These are phyloP conservation scores for Patagioenas fasciata DNA, from an alignment of 2,113 vertebrate genomes.

Conservation along the genomic window DNA sequence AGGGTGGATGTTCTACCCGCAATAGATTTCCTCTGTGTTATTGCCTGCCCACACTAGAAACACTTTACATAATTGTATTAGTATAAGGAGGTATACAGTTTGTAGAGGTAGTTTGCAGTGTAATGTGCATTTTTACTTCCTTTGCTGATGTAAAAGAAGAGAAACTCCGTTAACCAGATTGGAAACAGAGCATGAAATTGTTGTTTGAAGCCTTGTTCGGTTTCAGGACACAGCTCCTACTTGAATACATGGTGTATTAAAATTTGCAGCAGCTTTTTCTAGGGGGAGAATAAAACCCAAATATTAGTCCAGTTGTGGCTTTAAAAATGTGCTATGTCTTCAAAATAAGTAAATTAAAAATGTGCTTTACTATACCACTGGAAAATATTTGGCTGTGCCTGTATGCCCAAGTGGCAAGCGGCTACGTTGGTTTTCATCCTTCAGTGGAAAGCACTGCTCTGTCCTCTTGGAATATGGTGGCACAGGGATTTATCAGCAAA, in stretches of 20 bases:
- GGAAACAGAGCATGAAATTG: neutral
- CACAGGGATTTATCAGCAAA: neutral
- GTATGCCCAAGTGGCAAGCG: neutral
- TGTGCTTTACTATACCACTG: neutral
- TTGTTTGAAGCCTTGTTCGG: neutral
- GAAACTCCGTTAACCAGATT: neutral
- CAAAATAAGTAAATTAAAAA: neutral
- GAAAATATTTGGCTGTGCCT: neutral
- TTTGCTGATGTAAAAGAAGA: neutral
- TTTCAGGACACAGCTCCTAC: neutral
- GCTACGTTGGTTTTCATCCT: neutral
- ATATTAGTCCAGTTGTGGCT: neutral
- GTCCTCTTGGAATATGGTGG: neutral
- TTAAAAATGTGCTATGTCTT: neutral
- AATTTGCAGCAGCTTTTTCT: neutral
- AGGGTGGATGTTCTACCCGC: neutral
- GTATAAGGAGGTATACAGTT: neutral
- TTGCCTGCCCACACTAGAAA: neutral
- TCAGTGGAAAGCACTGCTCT: neutral
- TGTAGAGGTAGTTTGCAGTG: neutral
- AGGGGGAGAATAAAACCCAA: fast-evolving
- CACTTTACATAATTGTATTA: neutral
- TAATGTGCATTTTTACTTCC: neutral
- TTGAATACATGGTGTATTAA: neutral
- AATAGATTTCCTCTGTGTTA: neutral